Evolutionary conservation across 1,140 invertebrate genomes (phyloP).

Genomic region (Musca vetustissima): DNA sequence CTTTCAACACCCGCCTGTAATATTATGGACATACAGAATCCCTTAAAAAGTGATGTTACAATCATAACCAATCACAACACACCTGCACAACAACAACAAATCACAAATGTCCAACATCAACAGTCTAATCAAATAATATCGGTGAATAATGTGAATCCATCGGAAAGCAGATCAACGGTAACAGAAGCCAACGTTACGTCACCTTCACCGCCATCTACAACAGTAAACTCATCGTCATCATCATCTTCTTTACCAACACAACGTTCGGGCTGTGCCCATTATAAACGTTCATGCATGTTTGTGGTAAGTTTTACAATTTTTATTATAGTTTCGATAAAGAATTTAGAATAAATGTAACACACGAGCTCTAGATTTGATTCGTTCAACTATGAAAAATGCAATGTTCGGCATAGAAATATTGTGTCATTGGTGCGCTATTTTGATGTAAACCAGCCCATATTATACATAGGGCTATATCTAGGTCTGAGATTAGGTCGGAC

Average conservation of each 20-base stretch:
- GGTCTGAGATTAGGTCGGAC: too few species aligned
- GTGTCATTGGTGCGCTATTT: too few species aligned
- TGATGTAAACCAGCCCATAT: too few species aligned
- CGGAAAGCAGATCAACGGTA: background rate
- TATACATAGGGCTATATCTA: too few species aligned
- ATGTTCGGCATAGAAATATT: too few species aligned
- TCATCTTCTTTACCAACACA: slow-evolving; percentile 7
- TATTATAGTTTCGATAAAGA: too few species aligned
- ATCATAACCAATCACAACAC: slow-evolving; percentile 11
- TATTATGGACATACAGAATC: background rate
- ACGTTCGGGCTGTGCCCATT: slow-evolving; percentile 70
- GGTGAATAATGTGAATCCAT: background rate
- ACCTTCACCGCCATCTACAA: slow-evolving; percentile 7
- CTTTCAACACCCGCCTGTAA: slow-evolving; percentile 10
- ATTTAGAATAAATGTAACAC: too few species aligned
- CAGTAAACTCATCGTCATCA: background rate
- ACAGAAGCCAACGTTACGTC: background rate
- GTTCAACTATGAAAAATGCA: too few species aligned
- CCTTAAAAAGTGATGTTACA: slow-evolving; percentile 7
- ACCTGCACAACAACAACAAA: background rate
- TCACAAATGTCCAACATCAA: background rate
- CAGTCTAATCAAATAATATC: background rate
- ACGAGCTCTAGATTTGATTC: too few species aligned
- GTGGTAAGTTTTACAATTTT: slow-evolving; percentile 77
- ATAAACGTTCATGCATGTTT: slow-evolving; percentile 78